phyloP scores from a whole-genome alignment of 2,888 invertebrate genomes.

The Podabrus alpinus region DNA sequence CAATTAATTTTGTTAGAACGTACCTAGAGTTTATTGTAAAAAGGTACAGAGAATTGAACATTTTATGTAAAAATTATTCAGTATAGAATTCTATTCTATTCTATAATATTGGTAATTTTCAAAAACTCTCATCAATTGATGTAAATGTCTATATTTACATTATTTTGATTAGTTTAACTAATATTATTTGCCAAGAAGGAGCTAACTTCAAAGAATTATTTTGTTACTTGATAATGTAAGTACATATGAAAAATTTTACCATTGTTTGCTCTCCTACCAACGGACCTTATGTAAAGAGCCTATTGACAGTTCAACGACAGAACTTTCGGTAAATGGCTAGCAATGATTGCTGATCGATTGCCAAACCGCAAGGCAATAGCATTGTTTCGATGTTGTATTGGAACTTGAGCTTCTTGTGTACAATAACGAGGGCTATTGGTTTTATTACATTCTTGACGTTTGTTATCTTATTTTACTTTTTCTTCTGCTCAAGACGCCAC shows the following conservation, averaged over 20 bases:
- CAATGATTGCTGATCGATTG: conserved; percentile 40
- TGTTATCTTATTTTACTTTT: conserved; percentile 7
- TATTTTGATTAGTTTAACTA: no score
- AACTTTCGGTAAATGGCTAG: conserved; percentile 39
- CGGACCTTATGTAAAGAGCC: conserved; percentile 41
- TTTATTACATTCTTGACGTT: conserved; percentile 22
- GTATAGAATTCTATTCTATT: no score
- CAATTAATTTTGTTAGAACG: background rate
- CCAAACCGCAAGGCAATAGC: conserved; percentile 27
- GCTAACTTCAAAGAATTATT: no score
- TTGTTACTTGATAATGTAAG: no score
- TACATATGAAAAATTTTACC: no score
- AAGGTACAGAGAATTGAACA: no score
- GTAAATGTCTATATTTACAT: no score
- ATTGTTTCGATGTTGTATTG: conserved; percentile 14
- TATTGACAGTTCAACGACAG: conserved; percentile 33
- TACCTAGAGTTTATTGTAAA: no score
- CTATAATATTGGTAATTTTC: no score
- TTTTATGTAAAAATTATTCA: no score
- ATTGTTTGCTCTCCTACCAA: conserved; percentile 35
- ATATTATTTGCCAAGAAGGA: no score
- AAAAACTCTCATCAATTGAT: no score
- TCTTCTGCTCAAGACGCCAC: background rate
- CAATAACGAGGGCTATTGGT: conserved; percentile 21
- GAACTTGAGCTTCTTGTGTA: conserved; percentile 9